These are phyloP conservation scores for Verasper variegatus DNA, from an alignment of 2,113 vertebrate species.

Conservation along the genomic window DNA sequence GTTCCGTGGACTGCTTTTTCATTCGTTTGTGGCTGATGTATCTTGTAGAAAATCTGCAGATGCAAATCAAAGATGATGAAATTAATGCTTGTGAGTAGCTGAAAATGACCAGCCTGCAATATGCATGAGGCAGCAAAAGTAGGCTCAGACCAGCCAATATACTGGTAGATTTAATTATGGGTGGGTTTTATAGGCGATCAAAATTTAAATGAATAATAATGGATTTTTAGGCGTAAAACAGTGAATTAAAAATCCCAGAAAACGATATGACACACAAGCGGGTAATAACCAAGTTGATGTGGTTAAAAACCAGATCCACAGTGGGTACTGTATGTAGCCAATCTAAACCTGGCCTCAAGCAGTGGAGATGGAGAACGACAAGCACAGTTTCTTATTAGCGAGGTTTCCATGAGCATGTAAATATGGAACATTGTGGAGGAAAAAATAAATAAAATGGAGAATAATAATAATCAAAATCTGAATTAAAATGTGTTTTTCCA, in stretches of 20 bases:
- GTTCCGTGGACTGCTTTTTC: slow-evolving; percentile 39
- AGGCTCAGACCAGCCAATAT: slow-evolving; percentile 8
- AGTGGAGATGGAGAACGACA: slow-evolving; percentile 50
- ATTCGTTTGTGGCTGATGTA: slow-evolving; percentile 31
- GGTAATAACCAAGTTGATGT: slow-evolving; percentile 26
- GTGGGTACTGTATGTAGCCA: slow-evolving; percentile 24
- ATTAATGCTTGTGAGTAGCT: slow-evolving; percentile 13
- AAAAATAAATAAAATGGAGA: slow-evolving; percentile 34
- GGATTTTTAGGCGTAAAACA: slow-evolving; percentile 15
- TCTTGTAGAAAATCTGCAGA: slow-evolving; percentile 39
- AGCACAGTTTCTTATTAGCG: slow-evolving; percentile 70
- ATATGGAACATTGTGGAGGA: slow-evolving; percentile 39
- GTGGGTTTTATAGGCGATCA: background rate
- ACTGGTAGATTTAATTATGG: slow-evolving; percentile 1
- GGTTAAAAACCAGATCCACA: slow-evolving; percentile 16
- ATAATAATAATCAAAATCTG: slow-evolving; percentile 55
- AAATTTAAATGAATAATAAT: background rate
- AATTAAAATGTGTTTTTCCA: slow-evolving; percentile 23
- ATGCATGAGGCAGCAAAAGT: slow-evolving; percentile 18
- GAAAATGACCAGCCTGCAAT: slow-evolving; percentile 13
- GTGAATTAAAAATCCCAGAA: slow-evolving; percentile 24
- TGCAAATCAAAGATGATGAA: slow-evolving; percentile 44
- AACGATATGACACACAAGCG: slow-evolving; percentile 11
- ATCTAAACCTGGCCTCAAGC: slow-evolving; percentile 61
- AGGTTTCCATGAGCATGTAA: slow-evolving; percentile 54